A percentile compares a stretch with the other conserved stretches of the same genome.
phyloP scores from a whole-genome alignment of 2,888 invertebrate species.

The Eristalis pertinax region DNA sequence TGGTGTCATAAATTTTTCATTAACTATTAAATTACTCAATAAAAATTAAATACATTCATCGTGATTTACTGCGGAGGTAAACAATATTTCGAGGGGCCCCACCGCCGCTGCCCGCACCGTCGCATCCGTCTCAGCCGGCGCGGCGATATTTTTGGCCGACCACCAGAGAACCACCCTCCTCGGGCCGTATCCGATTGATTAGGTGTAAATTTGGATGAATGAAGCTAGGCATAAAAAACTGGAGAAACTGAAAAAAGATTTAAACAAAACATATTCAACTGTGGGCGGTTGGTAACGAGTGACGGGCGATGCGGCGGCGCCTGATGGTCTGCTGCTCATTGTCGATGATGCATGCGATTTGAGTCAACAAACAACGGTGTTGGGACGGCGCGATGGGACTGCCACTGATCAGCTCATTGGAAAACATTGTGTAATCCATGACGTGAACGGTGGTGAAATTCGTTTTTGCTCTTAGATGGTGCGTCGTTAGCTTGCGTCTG shows the following conservation, averaged over 20 bases:
- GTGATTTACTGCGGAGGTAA: conserved; percentile 43
- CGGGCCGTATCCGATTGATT: conserved; percentile 40
- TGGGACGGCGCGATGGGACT: background rate
- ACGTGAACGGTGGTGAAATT: background rate
- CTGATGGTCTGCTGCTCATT: background rate
- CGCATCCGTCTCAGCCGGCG: background rate
- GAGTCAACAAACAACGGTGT: background rate
- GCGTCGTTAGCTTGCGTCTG: too few relatives aligned
- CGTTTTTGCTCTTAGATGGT: background rate
- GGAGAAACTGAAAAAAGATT: background rate
- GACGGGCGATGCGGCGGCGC: background rate
- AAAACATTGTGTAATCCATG: background rate
- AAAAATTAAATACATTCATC: conserved; percentile 30
- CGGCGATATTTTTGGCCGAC: conserved; percentile 37
- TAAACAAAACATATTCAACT: background rate
- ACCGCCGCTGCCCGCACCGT: background rate
- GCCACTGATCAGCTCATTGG: background rate
- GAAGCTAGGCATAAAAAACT: conserved; percentile 5
- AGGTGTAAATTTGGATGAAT: conserved; percentile 54
- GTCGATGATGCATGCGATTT: background rate
- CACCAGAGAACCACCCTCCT: conserved; percentile 34
- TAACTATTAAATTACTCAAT: conserved; percentile 51
- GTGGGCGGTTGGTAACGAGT: background rate
- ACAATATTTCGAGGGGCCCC: conserved; percentile 30
- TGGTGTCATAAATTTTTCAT: conserved; percentile 41